Conservation (phyloP, 2,888 invertebrate genomes). For the Diaperis boleti region DNA sequence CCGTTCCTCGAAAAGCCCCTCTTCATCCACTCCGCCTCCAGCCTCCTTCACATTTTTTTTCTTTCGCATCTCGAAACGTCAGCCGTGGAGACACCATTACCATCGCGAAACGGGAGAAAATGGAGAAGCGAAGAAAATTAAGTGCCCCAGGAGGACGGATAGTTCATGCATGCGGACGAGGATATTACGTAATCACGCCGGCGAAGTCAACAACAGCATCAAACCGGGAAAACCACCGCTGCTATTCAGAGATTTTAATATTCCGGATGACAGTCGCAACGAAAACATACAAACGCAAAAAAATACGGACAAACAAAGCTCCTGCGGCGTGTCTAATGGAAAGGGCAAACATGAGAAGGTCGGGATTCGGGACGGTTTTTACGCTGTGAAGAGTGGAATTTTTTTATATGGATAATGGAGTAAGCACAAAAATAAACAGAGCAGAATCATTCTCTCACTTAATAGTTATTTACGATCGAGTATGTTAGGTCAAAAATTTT, state of each 20-base stretch:
- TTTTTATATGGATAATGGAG: too few species aligned
- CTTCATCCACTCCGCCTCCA: too few species aligned
- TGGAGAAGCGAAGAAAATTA: conserved; percentile 62
- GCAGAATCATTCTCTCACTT: too few species aligned
- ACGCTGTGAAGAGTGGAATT: too few species aligned
- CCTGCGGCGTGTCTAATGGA: conserved; percentile 29
- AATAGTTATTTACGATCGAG: too few species aligned
- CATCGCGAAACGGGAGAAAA: conserved; percentile 56
- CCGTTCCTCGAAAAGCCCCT: too few species aligned
- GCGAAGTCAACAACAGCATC: conserved; percentile 26
- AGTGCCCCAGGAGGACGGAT: conserved; percentile 58
- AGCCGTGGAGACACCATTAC: conserved; percentile 21
- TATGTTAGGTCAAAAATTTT: too few species aligned
- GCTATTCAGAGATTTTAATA: conserved; percentile 26
- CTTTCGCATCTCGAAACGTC: not conserved
- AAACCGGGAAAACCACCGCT: conserved; percentile 29
- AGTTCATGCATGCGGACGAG: conserved; percentile 51
- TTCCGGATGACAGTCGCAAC: conserved; percentile 32
- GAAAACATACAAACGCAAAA: conserved; percentile 23
- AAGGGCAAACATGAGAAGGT: conserved; percentile 23
- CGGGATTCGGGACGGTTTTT: not conserved
- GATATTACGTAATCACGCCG: conserved; percentile 59
- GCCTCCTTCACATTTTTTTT: not conserved
- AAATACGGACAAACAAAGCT: conserved; percentile 29
- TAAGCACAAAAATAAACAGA: too few species aligned